Conservation (phyloP, 2,797 vertebrate species). For the Enteromius paludinosus region DNA sequence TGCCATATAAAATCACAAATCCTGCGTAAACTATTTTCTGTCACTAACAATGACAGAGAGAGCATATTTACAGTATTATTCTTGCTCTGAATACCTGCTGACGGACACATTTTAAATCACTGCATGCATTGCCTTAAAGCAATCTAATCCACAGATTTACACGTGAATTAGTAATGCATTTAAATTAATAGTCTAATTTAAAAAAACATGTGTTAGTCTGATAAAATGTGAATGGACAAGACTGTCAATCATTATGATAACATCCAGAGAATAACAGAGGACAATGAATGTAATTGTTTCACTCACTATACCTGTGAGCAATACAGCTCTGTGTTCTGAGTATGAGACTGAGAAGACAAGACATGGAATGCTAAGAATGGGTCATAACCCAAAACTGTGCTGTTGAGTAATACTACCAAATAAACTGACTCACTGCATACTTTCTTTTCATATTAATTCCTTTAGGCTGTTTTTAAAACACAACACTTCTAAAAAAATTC, state of each 20-base stretch:
- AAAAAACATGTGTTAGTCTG: conserved; percentile 2
- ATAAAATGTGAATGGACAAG: conserved; percentile 28
- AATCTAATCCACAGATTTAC: background rate
- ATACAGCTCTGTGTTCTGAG: background rate
- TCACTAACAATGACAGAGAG: background rate
- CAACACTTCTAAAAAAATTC: background rate
- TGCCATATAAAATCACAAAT: background rate
- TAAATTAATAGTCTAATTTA: background rate
- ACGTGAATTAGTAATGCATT: background rate
- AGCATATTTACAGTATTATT: background rate
- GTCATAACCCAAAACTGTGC: conserved; percentile 16
- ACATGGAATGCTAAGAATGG: conserved; percentile 18
- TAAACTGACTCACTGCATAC: conserved; percentile 20
- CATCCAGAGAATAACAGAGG: conserved; percentile 31
- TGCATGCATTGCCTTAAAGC: background rate
- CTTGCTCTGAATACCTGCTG: background rate
- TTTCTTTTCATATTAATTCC: background rate
- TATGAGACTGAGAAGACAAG: background rate
- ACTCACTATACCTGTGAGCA: background rate
- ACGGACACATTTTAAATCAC: background rate
- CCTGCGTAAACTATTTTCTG: background rate
- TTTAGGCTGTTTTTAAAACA: background rate
- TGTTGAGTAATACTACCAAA: conserved; percentile 15
- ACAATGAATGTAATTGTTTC: conserved; percentile 43
- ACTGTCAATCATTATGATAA: conserved; percentile 38